phyloP scores from a whole-genome alignment of 2,888 invertebrate species.

The Tetrapedia diversipes region DNA sequence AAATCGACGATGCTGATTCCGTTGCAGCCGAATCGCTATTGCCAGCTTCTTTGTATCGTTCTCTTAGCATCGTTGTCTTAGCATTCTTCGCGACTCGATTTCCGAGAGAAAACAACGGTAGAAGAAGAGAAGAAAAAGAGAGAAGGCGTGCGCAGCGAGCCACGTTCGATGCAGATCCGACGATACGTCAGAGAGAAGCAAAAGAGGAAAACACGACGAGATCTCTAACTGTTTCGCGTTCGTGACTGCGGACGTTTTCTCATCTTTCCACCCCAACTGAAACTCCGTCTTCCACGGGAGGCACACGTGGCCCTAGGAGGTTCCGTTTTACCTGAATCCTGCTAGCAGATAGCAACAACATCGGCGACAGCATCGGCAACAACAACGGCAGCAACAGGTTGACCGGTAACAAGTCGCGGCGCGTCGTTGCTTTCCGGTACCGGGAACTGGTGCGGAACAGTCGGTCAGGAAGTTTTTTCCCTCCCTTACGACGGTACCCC shows the following conservation, averaged over 20 bases:
- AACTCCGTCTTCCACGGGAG: slow-evolving; percentile 66
- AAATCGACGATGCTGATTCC: not conserved
- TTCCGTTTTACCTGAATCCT: slow-evolving; percentile 62
- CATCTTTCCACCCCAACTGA: slow-evolving; percentile 25
- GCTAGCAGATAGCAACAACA: slow-evolving; percentile 14
- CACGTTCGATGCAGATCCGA: slow-evolving; percentile 6
- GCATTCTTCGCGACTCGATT: slow-evolving; percentile 1
- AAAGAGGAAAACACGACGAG: not conserved
- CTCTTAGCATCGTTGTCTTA: not conserved
- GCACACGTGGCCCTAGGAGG: not conserved
- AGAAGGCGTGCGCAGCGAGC: not conserved
- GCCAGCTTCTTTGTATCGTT: not conserved
- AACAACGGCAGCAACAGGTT: slow-evolving; percentile 36
- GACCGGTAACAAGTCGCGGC: slow-evolving; percentile 48
- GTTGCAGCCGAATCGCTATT: too few species aligned
- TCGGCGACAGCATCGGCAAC: slow-evolving; percentile 4
- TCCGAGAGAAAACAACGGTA: not conserved
- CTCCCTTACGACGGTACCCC: not conserved
- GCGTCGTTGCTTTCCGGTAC: slow-evolving; percentile 66
- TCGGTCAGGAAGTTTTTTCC: slow-evolving; percentile 51
- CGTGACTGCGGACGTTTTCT: slow-evolving; percentile 40
- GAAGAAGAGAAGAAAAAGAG: not conserved
- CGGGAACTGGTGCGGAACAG: slow-evolving; percentile 61
- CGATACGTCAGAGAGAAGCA: not conserved
- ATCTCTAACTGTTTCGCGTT: slow-evolving; percentile 62